phyloP scores from a whole-genome alignment of 2,113 vertebrate genomes.

The Sebastes schlegelii region DNA sequence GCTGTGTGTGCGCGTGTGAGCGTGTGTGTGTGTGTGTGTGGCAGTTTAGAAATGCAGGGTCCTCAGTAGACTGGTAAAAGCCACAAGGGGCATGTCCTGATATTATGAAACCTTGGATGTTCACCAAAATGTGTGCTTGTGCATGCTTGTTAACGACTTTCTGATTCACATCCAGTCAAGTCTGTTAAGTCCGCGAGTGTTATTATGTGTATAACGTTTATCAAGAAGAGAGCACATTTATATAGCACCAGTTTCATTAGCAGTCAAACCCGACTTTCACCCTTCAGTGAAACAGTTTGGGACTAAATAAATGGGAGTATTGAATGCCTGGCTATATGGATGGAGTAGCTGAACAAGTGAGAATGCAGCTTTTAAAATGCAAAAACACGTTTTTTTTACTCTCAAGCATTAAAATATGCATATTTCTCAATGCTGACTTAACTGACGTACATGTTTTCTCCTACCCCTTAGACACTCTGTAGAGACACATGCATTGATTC shows the following conservation, averaged over 20 bases:
- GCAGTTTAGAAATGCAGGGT: conserved; percentile 22
- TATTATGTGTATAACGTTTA: conserved; percentile 25
- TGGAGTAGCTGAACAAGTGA: conserved; percentile 22
- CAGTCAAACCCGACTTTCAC: conserved; percentile 44
- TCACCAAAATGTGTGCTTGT: conserved; percentile 32
- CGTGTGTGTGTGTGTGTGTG: not conserved
- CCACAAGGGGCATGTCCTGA: conserved; percentile 24
- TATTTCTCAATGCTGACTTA: conserved; percentile 33
- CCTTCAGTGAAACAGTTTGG: conserved; percentile 23
- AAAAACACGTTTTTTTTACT: conserved; percentile 27
- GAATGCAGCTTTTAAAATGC: conserved; percentile 24
- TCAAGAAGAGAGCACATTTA: conserved; percentile 24
- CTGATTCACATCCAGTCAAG: conserved; percentile 33
- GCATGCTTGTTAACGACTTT: conserved; percentile 16
- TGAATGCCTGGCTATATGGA: conserved; percentile 38
- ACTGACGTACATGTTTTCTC: conserved; percentile 48
- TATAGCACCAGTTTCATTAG: conserved; percentile 44
- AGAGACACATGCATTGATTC: not conserved
- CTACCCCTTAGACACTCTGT: conserved; percentile 35
- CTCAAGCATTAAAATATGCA: conserved; percentile 1
- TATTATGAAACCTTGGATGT: conserved; percentile 37
- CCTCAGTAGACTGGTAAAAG: conserved; percentile 41
- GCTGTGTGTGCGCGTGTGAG: conserved; percentile 6
- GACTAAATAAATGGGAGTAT: conserved; percentile 28
- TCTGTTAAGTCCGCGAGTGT: conserved; percentile 1